Evolutionary conservation across 2,113 vertebrate species (phyloP).

Genomic region (Phycodurus eques): DNA sequence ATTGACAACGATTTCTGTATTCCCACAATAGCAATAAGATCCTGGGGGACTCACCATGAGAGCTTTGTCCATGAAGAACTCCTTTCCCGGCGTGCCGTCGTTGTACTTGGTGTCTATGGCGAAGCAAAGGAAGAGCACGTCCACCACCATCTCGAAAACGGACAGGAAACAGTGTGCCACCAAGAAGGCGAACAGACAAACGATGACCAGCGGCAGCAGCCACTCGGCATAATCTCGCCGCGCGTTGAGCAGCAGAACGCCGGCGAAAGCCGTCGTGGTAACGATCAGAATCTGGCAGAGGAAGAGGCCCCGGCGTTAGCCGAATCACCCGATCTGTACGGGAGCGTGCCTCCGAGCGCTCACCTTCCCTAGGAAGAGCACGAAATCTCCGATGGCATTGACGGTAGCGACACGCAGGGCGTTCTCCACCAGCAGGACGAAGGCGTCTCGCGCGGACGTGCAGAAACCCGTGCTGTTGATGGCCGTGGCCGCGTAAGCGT

Average conservation of each 20-base stretch:
- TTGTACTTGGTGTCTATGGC: constrained; percentile 98
- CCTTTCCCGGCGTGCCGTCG: constrained; percentile 89
- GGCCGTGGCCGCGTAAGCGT: constrained; percentile 96
- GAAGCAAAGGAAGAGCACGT: constrained; percentile 97
- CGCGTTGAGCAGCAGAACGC: constrained; percentile 93
- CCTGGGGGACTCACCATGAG: constrained; percentile 83
- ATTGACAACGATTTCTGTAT: too few relatives aligned
- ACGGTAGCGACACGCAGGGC: constrained; percentile 94
- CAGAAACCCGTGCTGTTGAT: constrained; percentile 99
- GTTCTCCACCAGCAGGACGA: constrained; percentile 95
- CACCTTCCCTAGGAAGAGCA: constrained; percentile 97
- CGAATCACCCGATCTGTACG: too few relatives aligned
- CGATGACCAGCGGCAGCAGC: constrained; percentile 92
- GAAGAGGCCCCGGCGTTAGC: too few relatives aligned
- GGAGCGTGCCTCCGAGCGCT: neutral
- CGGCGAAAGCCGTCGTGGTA: constrained; percentile 87
- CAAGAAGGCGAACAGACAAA: constrained; percentile 96
- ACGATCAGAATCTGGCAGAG: constrained; percentile 89
- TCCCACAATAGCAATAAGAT: neutral
- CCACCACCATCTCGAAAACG: constrained; percentile 97
- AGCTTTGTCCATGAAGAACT: constrained; percentile 99
- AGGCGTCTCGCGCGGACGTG: constrained; percentile 94
- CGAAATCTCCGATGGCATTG: constrained; percentile 95
- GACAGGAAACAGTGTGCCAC: constrained; percentile 99
- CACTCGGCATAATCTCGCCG: constrained; percentile 92